phyloP scores from a whole-genome alignment of 2,797 vertebrate species.

The Hipposideros larvatus region DNA sequence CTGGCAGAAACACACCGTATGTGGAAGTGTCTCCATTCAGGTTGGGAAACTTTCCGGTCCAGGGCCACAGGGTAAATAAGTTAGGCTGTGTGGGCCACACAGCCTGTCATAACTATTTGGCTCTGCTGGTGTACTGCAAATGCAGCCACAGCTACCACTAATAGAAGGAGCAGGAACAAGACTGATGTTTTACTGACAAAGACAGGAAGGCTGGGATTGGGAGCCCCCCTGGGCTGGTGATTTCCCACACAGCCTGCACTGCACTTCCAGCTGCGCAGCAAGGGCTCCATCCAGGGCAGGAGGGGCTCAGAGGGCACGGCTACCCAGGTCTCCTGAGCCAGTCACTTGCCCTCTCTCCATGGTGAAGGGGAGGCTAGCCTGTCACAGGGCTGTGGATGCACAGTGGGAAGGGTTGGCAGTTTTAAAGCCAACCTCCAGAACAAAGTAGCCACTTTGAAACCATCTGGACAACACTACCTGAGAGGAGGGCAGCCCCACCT shows the following conservation, averaged over 20 bases:
- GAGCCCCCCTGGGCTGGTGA: background rate
- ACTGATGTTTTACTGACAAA: background rate
- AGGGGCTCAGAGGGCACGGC: background rate
- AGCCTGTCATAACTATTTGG: background rate
- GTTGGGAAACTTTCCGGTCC: background rate
- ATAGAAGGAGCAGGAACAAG: background rate
- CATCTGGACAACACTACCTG: background rate
- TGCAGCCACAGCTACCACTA: background rate
- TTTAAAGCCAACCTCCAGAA: background rate
- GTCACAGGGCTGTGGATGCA: background rate
- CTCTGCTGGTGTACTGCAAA: background rate
- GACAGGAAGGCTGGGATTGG: background rate
- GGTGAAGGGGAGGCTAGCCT: background rate
- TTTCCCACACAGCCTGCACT: background rate
- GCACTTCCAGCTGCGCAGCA: too few species aligned
- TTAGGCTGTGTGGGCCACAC: background rate
- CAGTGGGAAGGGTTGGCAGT: background rate
- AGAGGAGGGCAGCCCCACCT: background rate
- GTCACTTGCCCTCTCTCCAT: background rate
- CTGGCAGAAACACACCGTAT: background rate
- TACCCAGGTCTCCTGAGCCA: background rate
- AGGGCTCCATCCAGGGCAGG: background rate
- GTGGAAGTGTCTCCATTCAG: background rate
- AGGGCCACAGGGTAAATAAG: background rate
- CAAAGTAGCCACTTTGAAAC: background rate